Evolutionary conservation across 2,888 invertebrate genomes (phyloP).

Genomic region (Ectobius pallidus): DNA sequence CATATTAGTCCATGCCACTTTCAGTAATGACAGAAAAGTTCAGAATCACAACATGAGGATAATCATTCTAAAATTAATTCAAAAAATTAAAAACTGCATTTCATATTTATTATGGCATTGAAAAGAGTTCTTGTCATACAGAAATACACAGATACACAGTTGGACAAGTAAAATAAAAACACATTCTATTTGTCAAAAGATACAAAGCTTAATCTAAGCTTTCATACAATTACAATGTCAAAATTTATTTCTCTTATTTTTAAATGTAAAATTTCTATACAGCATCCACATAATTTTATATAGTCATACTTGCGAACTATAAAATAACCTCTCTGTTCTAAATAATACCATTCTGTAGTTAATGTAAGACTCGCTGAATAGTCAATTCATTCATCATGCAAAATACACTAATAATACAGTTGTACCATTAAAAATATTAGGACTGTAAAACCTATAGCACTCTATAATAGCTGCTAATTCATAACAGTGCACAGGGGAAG

Average conservation of each 20-base stretch:
- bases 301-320: neutral
- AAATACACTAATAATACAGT: slow-evolving; percentile 1
- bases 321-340: slow-evolving; percentile 6
- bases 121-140: slow-evolving; percentile 2
- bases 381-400: slow-evolving; percentile 6
- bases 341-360: neutral
- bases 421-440: neutral
- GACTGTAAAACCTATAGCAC: neutral
- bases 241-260: neutral
- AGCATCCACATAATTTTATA: neutral
- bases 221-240: neutral
- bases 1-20: no score
- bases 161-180: slow-evolving; percentile 6
- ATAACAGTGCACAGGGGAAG: neutral
- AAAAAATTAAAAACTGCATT: slow-evolving; percentile 10
- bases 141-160: slow-evolving; percentile 20
- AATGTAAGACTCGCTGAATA: neutral
- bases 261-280: slow-evolving; percentile 11
- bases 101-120: slow-evolving; percentile 6
- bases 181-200: neutral
- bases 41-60: no score
- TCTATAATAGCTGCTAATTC: neutral
- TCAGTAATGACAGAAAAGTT: no score
- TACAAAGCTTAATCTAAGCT: slow-evolving; percentile 1
- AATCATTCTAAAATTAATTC: no score